Percentiles rank a stretch among this genome's conserved stretches.
Evolutionary conservation across 2,797 vertebrate genomes (phyloP).

Genomic region (Eurystomus glaucurus): DNA sequence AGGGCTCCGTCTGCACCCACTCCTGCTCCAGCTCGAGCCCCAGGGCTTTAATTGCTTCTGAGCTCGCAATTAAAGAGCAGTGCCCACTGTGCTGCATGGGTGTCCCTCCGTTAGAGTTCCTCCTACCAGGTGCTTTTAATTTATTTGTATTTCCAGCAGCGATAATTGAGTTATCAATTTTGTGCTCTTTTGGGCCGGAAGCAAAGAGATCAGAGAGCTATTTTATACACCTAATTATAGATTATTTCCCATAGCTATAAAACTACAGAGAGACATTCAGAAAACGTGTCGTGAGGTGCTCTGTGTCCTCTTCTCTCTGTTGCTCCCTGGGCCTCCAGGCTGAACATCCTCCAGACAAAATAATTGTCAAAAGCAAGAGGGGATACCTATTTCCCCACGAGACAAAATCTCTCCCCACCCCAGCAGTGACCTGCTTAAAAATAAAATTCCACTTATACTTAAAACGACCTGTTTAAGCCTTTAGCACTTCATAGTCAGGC

Average conservation of each 20-base stretch:
- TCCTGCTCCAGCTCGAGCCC: background rate
- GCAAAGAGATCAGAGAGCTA: conserved; percentile 63
- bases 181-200: conserved; percentile 67
- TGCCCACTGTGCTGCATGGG: background rate
- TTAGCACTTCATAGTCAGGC: background rate
- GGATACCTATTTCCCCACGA: background rate
- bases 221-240: conserved; percentile 71
- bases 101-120: background rate
- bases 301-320: background rate
- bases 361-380: background rate
- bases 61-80: background rate
- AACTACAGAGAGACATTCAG: conserved; percentile 10
- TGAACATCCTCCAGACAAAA: background rate
- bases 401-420: background rate
- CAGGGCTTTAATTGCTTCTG: background rate
- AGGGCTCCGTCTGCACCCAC: background rate
- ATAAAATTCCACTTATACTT: conserved; percentile 15
- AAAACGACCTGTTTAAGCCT: conserved; percentile 1
- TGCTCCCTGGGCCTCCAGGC: background rate
- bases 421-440: conserved; percentile 21
- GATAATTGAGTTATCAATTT: conserved; percentile 76
- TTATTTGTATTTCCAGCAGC: conserved; percentile 73
- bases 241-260: conserved; percentile 67
- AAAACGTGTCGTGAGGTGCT: background rate
- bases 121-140: conserved; percentile 62